A percentile compares a stretch with the other conserved stretches of the same genome.
Conservation (phyloP, 2,888 invertebrate genomes). For the Darwinula stevensoni region DNA sequence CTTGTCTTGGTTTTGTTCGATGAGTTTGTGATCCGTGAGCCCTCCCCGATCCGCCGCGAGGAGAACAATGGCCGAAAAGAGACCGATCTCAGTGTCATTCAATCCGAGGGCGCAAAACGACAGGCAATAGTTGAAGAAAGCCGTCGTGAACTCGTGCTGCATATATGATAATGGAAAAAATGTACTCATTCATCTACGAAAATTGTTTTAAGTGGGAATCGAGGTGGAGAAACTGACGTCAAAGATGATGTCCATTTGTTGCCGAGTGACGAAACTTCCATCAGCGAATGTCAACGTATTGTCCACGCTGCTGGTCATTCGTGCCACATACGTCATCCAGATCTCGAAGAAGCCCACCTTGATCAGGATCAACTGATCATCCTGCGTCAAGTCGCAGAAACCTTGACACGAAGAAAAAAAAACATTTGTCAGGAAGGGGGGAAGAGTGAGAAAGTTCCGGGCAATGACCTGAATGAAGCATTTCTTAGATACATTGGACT, state of each 20-base stretch:
- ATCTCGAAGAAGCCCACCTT: conserved; percentile 90
- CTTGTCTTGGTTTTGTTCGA: conserved; percentile 46
- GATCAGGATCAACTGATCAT: conserved; percentile 83
- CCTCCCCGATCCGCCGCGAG: conserved; percentile 48
- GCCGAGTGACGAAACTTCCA: conserved; percentile 47
- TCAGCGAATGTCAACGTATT: conserved; percentile 57
- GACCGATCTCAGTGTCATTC: conserved; percentile 64
- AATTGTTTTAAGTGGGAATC: no score
- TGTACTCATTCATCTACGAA: no score
- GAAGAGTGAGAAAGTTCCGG: background rate
- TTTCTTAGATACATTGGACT: no score
- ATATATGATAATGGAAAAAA: conserved; percentile 11
- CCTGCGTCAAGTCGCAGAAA: conserved; percentile 63
- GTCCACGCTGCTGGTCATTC: conserved; percentile 35
- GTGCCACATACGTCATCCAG: conserved; percentile 62
- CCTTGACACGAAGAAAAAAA: conserved; percentile 18
- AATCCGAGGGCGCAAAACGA: conserved; percentile 30
- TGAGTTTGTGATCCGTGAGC: conserved; percentile 43
- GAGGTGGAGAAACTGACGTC: conserved; percentile 51
- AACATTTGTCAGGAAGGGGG: no score
- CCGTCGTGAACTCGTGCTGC: conserved; percentile 50
- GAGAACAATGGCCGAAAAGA: conserved; percentile 58
- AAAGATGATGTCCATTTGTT: conserved; percentile 58
- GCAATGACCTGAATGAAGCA: no score
- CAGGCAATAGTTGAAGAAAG: conserved; percentile 50